These are phyloP conservation scores for Nycteola revayana DNA, from an alignment of 2,888 invertebrate genomes.

Conservation along the genomic window DNA sequence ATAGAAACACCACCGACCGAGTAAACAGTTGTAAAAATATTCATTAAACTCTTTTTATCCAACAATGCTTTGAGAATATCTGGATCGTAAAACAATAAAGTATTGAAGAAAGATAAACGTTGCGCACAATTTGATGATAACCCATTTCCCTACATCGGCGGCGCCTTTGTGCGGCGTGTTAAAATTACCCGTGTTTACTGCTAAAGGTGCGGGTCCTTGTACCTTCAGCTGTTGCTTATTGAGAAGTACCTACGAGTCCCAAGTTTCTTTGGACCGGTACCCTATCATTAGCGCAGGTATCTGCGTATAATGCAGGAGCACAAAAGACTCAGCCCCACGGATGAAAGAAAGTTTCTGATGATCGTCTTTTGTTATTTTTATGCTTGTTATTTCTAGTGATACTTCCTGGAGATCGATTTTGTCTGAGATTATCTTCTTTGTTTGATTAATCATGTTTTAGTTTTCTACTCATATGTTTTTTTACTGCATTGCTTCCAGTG, in stretches of 20 bases:
- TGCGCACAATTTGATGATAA: slow-evolving; percentile 44
- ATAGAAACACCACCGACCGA: no score
- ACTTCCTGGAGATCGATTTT: slow-evolving; percentile 22
- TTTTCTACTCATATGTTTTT: no score
- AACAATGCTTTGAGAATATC: slow-evolving; percentile 10
- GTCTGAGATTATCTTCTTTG: slow-evolving; percentile 22
- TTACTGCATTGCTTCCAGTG: no score
- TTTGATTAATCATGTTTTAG: slow-evolving; percentile 20
- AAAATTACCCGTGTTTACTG: slow-evolving; percentile 37
- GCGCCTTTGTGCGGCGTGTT: slow-evolving; percentile 41
- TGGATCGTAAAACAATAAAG: slow-evolving; percentile 46
- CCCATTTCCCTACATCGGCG: slow-evolving; percentile 51
- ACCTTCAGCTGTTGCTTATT: slow-evolving; percentile 57
- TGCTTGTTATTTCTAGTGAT: slow-evolving; percentile 25
- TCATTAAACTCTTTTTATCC: slow-evolving; percentile 15
- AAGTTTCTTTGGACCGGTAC: slow-evolving; percentile 40
- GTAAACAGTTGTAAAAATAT: slow-evolving; percentile 13
- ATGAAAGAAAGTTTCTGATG: slow-evolving; percentile 54
- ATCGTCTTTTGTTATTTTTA: slow-evolving; percentile 34
- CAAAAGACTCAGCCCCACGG: slow-evolving; percentile 48
- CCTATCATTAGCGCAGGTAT: slow-evolving; percentile 75
- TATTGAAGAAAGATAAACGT: slow-evolving; percentile 37
- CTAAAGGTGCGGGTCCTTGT: no score
- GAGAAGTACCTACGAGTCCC: slow-evolving; percentile 56
- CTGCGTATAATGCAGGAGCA: slow-evolving; percentile 38